Base-by-base conservation (phyloP, 2,888 invertebrate genomes). In the Lutraria lutraria region DNA sequence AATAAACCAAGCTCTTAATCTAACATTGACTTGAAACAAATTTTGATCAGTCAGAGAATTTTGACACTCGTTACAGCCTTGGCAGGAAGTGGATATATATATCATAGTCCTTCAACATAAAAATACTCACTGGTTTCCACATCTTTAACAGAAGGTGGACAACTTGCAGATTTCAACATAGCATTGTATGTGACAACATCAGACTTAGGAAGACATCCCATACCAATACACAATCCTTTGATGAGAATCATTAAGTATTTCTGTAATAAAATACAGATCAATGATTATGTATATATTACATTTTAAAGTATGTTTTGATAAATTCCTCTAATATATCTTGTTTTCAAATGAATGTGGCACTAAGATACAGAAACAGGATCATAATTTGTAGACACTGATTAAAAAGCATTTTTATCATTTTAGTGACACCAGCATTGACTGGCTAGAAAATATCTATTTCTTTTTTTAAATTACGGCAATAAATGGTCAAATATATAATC, bases 111-210 rank as follows among this genome's bases (percentile, higher is more conserved):
- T 8, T 43, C 43, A 4, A 43, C 43, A 43, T 43, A 43, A 13
- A 6, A 52, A 31, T 25, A 88, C 90, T 92, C 96, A 96, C 97
- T 97, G 93, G 97, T 96, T 60, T 97, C 96, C 68, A 97, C 96
- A 90, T 92, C 93, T 82, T 92, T 92, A 16, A 95, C 89, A 85
- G 79, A 82, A 10, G 95, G 94, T 13, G 98, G 98, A 93, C 98
- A 97, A 95, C 98, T 97, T 87, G 98, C 97, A 95, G 97, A 97
- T 95, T 98, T 98, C 96, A 99, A 97, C 63, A 98, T 97, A 81
- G 98, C 98, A 63, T 98, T 98, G 93, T 99, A 98, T 97, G 96
- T 95, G 29, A 95, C 94, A 19, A 96, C 94, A 96, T 99, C 99
- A 53, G 98, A 97, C 94, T 98, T 97, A 34, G 98, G 97, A 91